Base-by-base conservation (phyloP, 1,140 invertebrate species). In the Trialeurodes vaporariorum region DNA sequence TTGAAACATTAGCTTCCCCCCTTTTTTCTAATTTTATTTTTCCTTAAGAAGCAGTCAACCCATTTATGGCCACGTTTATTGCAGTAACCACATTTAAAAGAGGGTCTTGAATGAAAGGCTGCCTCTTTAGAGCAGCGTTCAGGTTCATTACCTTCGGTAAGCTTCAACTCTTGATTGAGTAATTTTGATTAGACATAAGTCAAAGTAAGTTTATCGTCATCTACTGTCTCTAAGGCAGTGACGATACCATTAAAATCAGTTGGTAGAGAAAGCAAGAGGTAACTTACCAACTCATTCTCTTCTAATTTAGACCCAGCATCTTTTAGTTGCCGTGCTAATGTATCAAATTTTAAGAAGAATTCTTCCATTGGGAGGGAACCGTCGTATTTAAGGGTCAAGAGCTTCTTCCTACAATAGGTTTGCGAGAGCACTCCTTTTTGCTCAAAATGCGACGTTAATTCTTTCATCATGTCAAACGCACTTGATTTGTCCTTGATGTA, bases 151-250 rank as follows among this genome's bases (percentile, higher is more conserved):
- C n/a, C n/a, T n/a, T n/a, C n/a, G n/a, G n/a, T n/a, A n/a, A n/a
- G n/a, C n/a, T n/a, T n/a, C n/a, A n/a, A n/a, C n/a, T n/a, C n/a
- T n/a, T n/a, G n/a, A n/a, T n/a, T n/a, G n/a, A n/a, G n/a, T n/a
- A n/a, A n/a, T n/a, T n/a, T n/a, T n/a, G n/a, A n/a, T n/a, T n/a
- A n/a, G n/a, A n/a, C n/a, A n/a, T n/a, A n/a, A n/a, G n/a, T n/a
- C 61, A 77, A 72, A 24, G 71, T 77, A 66, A 77, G 67, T 68
- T 75, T 75, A 64, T 76, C 73, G 64, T 76, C 73, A 0, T 73
- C 67, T 27, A 79, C 65, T 1, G 77, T 79, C 72, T 80, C 77
- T 12, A 81, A 74, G 11, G 78, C 77, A 24, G 77, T 79, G 17
- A 77, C 71, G 25, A 79, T 70, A 9, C 71, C 72, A 69, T 78